Percentiles rank a stretch among this genome's conserved stretches.
phyloP scores from a whole-genome alignment of 1,140 invertebrate species.

The Macrobrachium nipponense region DNA sequence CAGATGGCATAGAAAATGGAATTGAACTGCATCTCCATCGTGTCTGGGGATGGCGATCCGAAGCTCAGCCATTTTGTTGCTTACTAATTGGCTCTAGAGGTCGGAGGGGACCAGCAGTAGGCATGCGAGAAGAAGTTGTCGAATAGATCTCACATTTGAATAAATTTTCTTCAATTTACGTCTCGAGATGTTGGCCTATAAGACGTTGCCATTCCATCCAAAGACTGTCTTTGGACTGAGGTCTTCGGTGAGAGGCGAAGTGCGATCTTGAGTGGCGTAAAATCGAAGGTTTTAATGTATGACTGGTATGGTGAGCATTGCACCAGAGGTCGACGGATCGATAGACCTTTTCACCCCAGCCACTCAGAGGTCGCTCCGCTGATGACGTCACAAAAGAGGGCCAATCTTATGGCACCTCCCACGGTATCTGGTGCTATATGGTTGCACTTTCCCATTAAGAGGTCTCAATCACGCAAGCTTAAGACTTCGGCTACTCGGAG shows the following conservation, averaged over 20 bases:
- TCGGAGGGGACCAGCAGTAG: conserved; percentile 33
- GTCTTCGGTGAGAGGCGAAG: no score
- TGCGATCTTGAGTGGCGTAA: no score
- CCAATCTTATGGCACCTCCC: conserved; percentile 34
- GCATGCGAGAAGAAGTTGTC: conserved; percentile 11
- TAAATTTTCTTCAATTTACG: background rate
- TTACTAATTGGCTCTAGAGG: conserved; percentile 51
- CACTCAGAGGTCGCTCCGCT: conserved; percentile 59
- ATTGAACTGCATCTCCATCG: no score
- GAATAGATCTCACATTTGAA: conserved; percentile 2
- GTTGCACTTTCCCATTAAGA: no score
- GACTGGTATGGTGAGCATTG: conserved; percentile 36
- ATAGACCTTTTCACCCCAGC: conserved; percentile 62
- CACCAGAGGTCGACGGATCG: conserved; percentile 55
- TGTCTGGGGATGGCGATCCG: conserved; percentile 34
- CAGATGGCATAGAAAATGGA: no score
- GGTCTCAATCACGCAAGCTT: no score
- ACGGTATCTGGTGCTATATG: background rate
- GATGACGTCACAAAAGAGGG: conserved; percentile 46
- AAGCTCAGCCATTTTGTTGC: conserved; percentile 54
- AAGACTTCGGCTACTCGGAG: background rate
- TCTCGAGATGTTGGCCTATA: background rate
- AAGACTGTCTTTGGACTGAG: background rate
- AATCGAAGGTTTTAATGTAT: conserved; percentile 18
- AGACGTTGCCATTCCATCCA: background rate